phyloP scores from a whole-genome alignment of 2,888 invertebrate genomes.

The Automeris io region DNA sequence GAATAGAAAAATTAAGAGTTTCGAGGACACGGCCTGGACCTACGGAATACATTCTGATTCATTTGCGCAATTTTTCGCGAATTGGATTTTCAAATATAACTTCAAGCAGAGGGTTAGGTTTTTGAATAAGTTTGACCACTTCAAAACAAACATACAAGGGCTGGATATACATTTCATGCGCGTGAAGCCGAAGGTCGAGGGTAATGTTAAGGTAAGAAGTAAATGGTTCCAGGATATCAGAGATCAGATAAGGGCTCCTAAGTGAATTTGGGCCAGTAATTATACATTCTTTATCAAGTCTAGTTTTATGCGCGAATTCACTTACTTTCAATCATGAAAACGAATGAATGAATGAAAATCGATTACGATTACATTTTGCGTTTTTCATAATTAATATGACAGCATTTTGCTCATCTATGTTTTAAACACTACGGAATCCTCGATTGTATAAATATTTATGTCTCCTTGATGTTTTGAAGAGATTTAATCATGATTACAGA shows the following conservation, averaged over 20 bases:
- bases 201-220: slow-evolving; percentile 39
- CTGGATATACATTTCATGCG: slow-evolving; percentile 86
- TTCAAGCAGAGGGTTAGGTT: slow-evolving; percentile 74
- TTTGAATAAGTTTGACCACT: slow-evolving; percentile 86
- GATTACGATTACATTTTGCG: no score
- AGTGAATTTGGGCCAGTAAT: no score
- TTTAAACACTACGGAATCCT: no score
- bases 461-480: no score
- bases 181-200: slow-evolving; percentile 71
- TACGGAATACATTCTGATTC: slow-evolving; percentile 88
- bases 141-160: slow-evolving; percentile 83
- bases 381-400: no score
- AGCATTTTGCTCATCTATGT: no score
- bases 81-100: slow-evolving; percentile 87
- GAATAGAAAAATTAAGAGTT: slow-evolving; percentile 39
- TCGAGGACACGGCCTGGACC: slow-evolving; percentile 81
- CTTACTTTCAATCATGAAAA: no score
- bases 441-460: no score
- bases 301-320: no score
- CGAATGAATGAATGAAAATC: no score
- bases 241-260: neutral
- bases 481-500: no score
- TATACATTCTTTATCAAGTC: no score
- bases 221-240: neutral
- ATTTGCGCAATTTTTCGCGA: slow-evolving; percentile 79